Evolutionary conservation across 2,797 vertebrate species (phyloP), one percentile per base, ranked within the genome.

Genomic region (Falco novaeseelandiae): DNA sequence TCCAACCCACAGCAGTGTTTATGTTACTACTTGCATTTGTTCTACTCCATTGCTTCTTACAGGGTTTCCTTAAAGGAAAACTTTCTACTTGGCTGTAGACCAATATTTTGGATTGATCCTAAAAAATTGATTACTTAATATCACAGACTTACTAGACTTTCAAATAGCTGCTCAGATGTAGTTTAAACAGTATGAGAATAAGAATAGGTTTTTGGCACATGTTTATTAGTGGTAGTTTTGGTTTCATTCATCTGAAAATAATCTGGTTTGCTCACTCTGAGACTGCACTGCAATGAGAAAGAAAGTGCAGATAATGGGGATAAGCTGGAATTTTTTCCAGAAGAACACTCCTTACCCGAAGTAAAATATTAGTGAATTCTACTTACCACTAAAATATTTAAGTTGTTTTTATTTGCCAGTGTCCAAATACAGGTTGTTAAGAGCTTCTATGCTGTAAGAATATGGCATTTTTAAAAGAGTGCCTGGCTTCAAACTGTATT

Each of bases 351-450:
- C 59, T 85, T 51, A 76, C 26, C 32, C 26, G 3, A 84, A 87
- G 25, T 76, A 91, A 93, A 92, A 88, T 63, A 93, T 66, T 58
- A n/a, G 89, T 29, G 16, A 62, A 70, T 90, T 93, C 51, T 89
- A 52, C 69, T 93, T 91, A 51, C 34, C 82, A 85, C 18, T 91
- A 51, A 93, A 91, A 95, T 71, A 95, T 88, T 94, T 70, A 89
- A 80, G 67, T 23, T 73, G 63, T 17, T 94, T 93, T 93, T 74
- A 70, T 52, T 89, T 6, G 1, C 36, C 77, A 83, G 44, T 59
- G 83, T 66, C 72, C 40, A 70, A 83, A 93, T 3, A 55, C 57
- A 73, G 40, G 65, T 55, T 83, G n/a, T 80, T 71, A 73, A 73
- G 5, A 4, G 42, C n/a, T 93, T 83, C 48, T 83, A 4, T 26